Evolutionary conservation across 2,888 invertebrate species (phyloP).

Genomic region (Ypsolopha scabrella): DNA sequence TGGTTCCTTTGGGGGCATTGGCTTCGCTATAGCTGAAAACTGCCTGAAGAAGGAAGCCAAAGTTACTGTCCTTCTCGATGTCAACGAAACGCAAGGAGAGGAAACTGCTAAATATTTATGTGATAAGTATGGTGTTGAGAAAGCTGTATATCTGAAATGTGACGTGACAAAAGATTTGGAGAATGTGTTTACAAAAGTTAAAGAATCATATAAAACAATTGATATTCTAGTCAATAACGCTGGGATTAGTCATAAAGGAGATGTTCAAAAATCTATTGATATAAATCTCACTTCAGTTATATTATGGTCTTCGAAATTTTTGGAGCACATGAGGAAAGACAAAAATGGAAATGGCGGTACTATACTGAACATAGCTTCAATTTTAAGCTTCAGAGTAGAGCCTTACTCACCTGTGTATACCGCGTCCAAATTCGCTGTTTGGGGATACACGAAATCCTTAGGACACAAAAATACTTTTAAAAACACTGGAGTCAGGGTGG

Average conservation of each 20-base stretch:
- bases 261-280: constrained; percentile 10
- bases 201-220: constrained; percentile 34
- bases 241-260: constrained; percentile 32
- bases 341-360: constrained; percentile 61
- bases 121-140: constrained; percentile 46
- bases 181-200: constrained; percentile 31
- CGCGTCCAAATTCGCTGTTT: constrained; percentile 63
- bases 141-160: constrained; percentile 53
- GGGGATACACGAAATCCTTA: constrained; percentile 52
- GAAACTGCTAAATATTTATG: constrained; percentile 45
- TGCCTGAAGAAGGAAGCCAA: constrained; percentile 48
- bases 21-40: constrained; percentile 48
- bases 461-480: constrained; percentile 41
- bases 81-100: constrained; percentile 35
- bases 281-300: constrained; percentile 20
- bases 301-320: constrained; percentile 41
- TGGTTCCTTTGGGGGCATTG: constrained; percentile 60
- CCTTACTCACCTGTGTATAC: constrained; percentile 61
- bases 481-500: constrained; percentile 49
- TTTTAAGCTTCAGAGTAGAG: constrained; percentile 56
- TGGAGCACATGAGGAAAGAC: constrained; percentile 57
- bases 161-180: constrained; percentile 63
- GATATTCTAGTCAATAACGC: constrained; percentile 58
- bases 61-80: constrained; percentile 26
- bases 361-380: constrained; percentile 70